Base-by-base conservation (phyloP, 2,888 invertebrate genomes). In the Myathropa florea region DNA sequence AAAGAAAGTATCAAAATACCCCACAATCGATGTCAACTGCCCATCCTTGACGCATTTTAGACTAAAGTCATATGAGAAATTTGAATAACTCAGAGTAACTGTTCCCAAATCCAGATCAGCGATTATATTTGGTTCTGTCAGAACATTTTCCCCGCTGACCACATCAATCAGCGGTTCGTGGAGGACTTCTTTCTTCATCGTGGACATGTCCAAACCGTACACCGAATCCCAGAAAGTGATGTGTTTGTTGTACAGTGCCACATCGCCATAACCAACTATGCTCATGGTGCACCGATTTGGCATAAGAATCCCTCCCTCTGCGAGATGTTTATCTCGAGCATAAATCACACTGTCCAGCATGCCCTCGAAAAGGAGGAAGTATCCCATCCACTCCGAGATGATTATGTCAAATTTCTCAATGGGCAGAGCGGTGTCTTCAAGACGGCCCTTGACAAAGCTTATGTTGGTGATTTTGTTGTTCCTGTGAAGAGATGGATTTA, bases 371-470 rank as follows among this genome's bases (percentile, higher is more conserved):
- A 99, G 93, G 55, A 99, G 93, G 92, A 99, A 98, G 92, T 99
- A 99, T 0, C 99, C 99, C 99, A 99, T 99, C 98, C 98, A 99
- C 92, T 99, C 99, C 0, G 98, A 98, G 3, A 99, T 95, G 88
- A 99, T 97, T 4, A 98, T 95, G 92, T 99, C 98, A 46, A 97
- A 96, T 92, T 96, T 95, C 75, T 96, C 95, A 9, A 91, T 89
- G 0, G 96, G 96, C 64, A 98, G 92, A 71, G 94, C 93, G 4
- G 96, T 96, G 89, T 97, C 96, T 92, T 99, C 99, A 26, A 99
- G 93, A 89, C 96, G 94, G 0, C 98, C 98, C 93, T 97, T 97
- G 0, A 97, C 93, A 73, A 98, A 94, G 84, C 95, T 94, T 55
- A 99, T 96, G 88, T 94, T 94, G 84, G 96, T 68, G 12, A 93